Percentiles rank a stretch among this genome's conserved stretches.
These are phyloP conservation scores for Minunthozetes semirufus DNA, from an alignment of 2,888 invertebrate genomes.

Conservation along the genomic window DNA sequence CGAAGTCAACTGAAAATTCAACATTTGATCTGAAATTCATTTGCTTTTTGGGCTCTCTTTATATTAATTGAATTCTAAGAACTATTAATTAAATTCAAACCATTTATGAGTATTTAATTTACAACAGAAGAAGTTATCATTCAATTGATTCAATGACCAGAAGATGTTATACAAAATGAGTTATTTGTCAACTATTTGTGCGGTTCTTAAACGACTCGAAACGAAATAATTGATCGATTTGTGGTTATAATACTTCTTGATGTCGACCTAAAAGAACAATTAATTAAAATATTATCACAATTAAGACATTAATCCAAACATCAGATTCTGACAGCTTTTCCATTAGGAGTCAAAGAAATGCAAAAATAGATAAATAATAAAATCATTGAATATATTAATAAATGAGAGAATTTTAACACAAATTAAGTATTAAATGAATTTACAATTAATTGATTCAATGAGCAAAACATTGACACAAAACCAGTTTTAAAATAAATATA, in stretches of 20 bases:
- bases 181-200: neutral
- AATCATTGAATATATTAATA: neutral
- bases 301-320: neutral
- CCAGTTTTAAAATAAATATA: neutral
- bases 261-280: neutral
- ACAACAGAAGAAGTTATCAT: neutral
- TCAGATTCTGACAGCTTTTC: neutral
- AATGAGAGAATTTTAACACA: neutral
- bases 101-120: conserved; percentile 5
- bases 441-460: conserved; percentile 13
- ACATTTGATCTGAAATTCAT: neutral
- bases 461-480: conserved; percentile 6
- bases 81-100: conserved; percentile 15
- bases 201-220: neutral
- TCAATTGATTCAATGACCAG: neutral
- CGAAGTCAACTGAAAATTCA: neutral
- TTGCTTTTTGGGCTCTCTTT: neutral
- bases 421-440: neutral
- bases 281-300: neutral
- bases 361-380: conserved; percentile 6
- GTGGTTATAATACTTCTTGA: conserved; percentile 3
- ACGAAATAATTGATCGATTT: neutral
- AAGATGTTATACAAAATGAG: conserved; percentile 8
- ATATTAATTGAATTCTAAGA: neutral
- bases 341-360: neutral